phyloP scores from a whole-genome alignment of 2,113 vertebrate species.

The Capreolus pygargus region DNA sequence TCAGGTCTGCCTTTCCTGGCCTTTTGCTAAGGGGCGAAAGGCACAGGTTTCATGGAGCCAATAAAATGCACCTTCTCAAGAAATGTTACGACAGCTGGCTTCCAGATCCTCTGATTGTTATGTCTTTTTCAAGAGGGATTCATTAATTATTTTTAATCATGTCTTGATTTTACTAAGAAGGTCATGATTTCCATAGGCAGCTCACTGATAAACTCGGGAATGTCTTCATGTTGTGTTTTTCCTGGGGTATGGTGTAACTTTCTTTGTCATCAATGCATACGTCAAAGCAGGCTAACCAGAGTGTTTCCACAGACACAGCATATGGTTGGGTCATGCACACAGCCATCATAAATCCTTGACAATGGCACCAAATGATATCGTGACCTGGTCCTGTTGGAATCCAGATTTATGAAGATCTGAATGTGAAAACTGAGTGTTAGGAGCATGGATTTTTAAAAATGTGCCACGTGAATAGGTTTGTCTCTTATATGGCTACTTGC shows the following conservation, averaged over 20 bases:
- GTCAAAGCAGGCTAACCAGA: conserved; percentile 78
- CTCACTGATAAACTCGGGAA: conserved; percentile 80
- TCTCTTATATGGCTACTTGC: conserved; percentile 63
- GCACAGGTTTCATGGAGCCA: conserved; percentile 77
- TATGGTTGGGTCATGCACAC: conserved; percentile 83
- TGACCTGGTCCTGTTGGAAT: conserved; percentile 83
- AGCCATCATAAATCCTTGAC: conserved; percentile 86
- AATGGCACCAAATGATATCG: conserved; percentile 81
- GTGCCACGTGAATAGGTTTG: conserved; percentile 71
- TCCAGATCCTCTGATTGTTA: conserved; percentile 79
- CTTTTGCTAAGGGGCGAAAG: conserved; percentile 69
- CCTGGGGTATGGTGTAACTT: conserved; percentile 83
- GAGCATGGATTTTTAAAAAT: conserved; percentile 74
- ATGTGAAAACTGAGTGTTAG: conserved; percentile 78
- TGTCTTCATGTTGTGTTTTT: conserved; percentile 81
- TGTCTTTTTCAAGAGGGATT: conserved; percentile 78
- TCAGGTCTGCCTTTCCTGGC: conserved; percentile 49
- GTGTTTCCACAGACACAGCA: conserved; percentile 81
- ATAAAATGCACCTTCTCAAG: conserved; percentile 79
- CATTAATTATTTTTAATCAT: conserved; percentile 82
- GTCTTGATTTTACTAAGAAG: conserved; percentile 81
- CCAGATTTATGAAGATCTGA: conserved; percentile 81
- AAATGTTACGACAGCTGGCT: conserved; percentile 86
- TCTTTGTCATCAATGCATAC: conserved; percentile 87
- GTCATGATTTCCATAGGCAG: conserved; percentile 84